Conservation (phyloP, 2,797 vertebrate genomes). For the Cryptoprocta ferox region DNA sequence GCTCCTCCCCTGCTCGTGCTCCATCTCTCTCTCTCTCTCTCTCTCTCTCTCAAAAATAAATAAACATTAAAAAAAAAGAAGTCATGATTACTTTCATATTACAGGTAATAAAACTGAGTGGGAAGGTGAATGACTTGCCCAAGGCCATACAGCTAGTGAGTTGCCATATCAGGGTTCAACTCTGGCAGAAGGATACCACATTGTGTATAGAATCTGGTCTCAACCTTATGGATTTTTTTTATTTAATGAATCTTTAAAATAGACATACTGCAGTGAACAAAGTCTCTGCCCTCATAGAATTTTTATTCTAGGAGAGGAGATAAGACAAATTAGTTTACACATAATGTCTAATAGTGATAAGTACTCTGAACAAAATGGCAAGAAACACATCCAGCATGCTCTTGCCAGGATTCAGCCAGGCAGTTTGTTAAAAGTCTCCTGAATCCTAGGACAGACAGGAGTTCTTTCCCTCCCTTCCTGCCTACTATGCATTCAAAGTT, state of each 20-base stretch:
- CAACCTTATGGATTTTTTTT: background rate
- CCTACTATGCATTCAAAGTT: background rate
- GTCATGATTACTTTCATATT: background rate
- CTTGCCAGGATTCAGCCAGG: background rate
- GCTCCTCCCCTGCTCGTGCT: too few species aligned
- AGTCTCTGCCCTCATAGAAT: background rate
- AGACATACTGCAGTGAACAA: background rate
- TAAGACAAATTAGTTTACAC: background rate
- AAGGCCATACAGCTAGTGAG: background rate
- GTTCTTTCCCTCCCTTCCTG: background rate
- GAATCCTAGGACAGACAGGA: background rate
- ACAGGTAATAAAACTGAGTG: background rate
- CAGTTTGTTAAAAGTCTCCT: background rate
- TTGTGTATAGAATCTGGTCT: background rate
- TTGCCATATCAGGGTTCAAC: background rate
- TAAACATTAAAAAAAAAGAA: too few species aligned
- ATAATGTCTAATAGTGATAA: background rate
- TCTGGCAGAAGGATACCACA: background rate
- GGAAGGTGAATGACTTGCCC: background rate
- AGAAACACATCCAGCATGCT: background rate
- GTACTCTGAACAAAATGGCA: background rate
- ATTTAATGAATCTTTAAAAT: too few species aligned
- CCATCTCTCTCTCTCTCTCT: too few species aligned
- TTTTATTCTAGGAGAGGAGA: background rate
- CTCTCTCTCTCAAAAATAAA: too few species aligned